These are phyloP conservation scores for Plestiodon gilberti DNA, from an alignment of 2,113 vertebrate species.

Conservation along the genomic window DNA sequence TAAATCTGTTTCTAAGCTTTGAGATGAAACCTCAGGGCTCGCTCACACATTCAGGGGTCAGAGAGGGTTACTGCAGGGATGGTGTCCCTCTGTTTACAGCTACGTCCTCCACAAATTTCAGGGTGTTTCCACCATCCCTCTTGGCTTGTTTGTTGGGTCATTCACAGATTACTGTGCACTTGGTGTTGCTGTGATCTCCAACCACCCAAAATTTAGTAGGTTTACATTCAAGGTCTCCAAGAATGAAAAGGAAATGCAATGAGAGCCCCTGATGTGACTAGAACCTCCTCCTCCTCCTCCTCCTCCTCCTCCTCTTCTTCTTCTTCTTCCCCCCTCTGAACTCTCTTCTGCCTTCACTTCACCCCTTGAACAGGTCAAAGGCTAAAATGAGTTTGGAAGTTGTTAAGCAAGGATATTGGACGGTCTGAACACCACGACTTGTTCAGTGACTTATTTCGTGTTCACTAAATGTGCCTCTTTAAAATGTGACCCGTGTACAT, in stretches of 20 bases:
- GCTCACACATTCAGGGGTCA: background rate
- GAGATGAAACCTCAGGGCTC: background rate
- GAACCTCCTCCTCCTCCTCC: background rate
- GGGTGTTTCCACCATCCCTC: background rate
- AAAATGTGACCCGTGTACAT: too few species aligned
- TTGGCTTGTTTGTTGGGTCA: background rate
- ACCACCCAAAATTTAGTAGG: background rate
- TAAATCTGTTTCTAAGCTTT: background rate
- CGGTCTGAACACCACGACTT: background rate
- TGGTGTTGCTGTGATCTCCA: background rate
- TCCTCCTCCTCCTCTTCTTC: too few species aligned
- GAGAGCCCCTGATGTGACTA: background rate
- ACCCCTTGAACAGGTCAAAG: background rate
- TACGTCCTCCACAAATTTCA: background rate
- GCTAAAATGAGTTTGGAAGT: background rate
- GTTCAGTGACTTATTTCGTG: background rate
- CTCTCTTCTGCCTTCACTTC: background rate
- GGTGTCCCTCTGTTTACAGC: too few species aligned
- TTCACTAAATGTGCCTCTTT: background rate
- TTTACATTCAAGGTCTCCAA: background rate
- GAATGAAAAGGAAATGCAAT: background rate
- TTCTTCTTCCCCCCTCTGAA: too few species aligned
- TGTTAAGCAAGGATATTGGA: background rate
- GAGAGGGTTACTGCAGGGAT: background rate
- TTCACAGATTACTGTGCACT: background rate